Evolutionary conservation across 2,113 vertebrate genomes (phyloP).

Genomic region (Cyanoliseus patagonus): DNA sequence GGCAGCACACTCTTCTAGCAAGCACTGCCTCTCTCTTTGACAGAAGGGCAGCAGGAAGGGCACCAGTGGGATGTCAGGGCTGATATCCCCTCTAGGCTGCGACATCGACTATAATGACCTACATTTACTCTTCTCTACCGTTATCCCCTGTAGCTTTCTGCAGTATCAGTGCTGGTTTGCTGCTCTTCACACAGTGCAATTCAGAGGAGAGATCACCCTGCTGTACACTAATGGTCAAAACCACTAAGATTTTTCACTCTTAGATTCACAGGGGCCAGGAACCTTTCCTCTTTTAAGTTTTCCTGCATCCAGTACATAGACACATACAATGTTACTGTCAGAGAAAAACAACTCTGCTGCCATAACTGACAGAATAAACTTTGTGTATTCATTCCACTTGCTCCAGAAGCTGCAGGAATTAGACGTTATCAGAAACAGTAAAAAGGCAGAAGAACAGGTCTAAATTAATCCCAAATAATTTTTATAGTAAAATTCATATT

Average conservation of each 20-base stretch:
- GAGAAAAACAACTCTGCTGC: not conserved
- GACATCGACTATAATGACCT: conserved; percentile 33
- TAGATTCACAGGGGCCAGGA: not conserved
- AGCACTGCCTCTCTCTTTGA: not conserved
- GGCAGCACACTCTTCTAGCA: not conserved
- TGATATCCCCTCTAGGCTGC: conserved; percentile 21
- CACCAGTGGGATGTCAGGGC: not conserved
- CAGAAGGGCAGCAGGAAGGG: not conserved
- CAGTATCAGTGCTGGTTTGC: not conserved
- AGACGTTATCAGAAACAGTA: not conserved
- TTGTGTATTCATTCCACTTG: not conserved
- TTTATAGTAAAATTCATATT: not conserved
- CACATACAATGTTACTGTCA: not conserved
- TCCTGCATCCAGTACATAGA: not conserved
- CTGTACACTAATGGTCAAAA: not conserved
- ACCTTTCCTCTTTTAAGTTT: not conserved
- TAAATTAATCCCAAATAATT: not conserved
- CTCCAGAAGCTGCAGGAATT: not conserved
- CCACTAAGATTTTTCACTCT: not conserved
- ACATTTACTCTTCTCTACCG: not conserved
- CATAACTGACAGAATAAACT: not conserved
- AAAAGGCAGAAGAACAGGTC: not conserved
- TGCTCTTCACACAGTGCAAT: not conserved
- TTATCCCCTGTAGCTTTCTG: conserved; percentile 15
- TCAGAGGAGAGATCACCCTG: not conserved